Evolutionary conservation across 1,140 invertebrate genomes (phyloP).

Genomic region (Cydia amplana): DNA sequence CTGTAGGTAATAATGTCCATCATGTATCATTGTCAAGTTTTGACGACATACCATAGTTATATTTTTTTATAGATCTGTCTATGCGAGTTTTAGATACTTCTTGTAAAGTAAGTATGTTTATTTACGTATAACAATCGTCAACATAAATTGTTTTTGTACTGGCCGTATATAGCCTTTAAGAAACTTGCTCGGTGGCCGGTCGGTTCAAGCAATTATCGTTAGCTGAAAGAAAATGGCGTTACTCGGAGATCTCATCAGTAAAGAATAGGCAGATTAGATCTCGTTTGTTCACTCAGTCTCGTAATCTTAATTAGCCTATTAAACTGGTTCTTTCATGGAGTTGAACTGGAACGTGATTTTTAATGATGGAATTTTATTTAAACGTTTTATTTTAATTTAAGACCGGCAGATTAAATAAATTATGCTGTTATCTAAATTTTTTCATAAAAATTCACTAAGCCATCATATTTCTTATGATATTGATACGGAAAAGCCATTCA

Average conservation of each 20-base stretch:
- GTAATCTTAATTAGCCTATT: slow-evolving; percentile 45
- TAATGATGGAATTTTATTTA: background rate
- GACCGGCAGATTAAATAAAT: background rate
- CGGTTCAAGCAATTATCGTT: slow-evolving; percentile 42
- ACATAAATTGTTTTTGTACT: no score
- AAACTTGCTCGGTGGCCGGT: slow-evolving; percentile 17
- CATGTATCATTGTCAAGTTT: no score
- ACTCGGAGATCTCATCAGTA: slow-evolving; percentile 33
- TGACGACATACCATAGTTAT: no score
- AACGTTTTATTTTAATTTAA: slow-evolving; percentile 4
- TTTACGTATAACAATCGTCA: no score
- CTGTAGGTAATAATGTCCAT: no score
- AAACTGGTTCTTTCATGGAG: slow-evolving; percentile 34
- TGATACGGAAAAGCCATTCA: no score
- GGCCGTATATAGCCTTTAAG: background rate
- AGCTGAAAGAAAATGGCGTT: slow-evolving; percentile 39
- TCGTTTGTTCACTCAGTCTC: slow-evolving; percentile 44
- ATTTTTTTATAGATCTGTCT: no score
- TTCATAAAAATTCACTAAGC: no score
- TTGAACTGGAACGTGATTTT: slow-evolving; percentile 21
- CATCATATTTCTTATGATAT: no score
- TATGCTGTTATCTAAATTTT: background rate
- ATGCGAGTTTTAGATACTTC: no score
- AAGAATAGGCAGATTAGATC: slow-evolving; percentile 45
- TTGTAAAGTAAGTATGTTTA: no score